Evolutionary conservation across 2,113 vertebrate species (phyloP), one percentile per base, ranked within the genome.

Genomic region (Conger conger): DNA sequence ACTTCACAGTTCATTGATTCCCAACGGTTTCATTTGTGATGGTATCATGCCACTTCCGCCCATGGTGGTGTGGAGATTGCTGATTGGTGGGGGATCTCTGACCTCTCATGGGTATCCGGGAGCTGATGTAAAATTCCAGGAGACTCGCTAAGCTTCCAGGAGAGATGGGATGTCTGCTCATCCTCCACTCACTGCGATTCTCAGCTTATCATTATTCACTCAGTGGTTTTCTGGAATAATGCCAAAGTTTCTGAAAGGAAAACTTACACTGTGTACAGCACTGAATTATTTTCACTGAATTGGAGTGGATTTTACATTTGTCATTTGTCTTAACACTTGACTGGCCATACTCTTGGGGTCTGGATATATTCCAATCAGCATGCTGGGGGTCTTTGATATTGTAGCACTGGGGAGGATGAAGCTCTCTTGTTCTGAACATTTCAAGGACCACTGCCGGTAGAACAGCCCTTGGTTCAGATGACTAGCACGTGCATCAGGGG

Each of bases 161-260:
- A n/a, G n/a, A n/a, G n/a, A n/a, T n/a, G n/a, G n/a, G n/a, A n/a
- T n/a, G n/a, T n/a, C n/a, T n/a, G n/a, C n/a, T 20, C 36, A 2
- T 27, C 16, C 45, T 40, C 4, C 30, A 36, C 30, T 53, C n/a
- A 38, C 36, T 0, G 20, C 23, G 16, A 40, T 77, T 83, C 35
- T 76, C 82, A 77, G 68, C 40, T 42, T 30, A 36, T 83, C 36
- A 77, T 68, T 73, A 53, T 77, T 83, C 40, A 83, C 38, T 30
- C n/a, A n/a, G 54, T 35, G 35, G 73, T 42, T 18, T 38, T 17
- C 68, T 76, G 40, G 38, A 77, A 76, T 35, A 40, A 76, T 73
- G n/a, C 13, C 68, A 33, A 1, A 57, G 5, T 82, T 82, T 37
- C 38, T 82, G 54, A 15, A 68, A 63, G 18, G 40, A n/a, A 63